Base-by-base conservation (phyloP, 2,113 vertebrate genomes). In the Microtus montanus region DNA sequence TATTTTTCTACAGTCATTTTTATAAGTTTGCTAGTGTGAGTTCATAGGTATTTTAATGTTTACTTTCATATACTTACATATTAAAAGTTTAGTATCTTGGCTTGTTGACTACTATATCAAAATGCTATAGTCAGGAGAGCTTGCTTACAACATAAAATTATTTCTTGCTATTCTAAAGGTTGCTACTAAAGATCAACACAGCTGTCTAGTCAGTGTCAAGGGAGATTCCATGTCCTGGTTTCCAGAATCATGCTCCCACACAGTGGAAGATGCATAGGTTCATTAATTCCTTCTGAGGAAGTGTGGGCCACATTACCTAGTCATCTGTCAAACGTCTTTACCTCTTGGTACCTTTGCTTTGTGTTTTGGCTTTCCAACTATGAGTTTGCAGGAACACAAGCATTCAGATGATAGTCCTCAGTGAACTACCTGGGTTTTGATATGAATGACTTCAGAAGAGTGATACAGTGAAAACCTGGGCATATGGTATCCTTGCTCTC, bases 11-110 rank as follows among this genome's bases (percentile, higher is more conserved):
- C 0, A 82, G 11, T 4, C 44, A 0, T 68, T n/a, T 92, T 92
- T 19, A 49, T 83, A 79, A 54, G 58, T 94, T 92, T 89, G 90
- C 24, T 94, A 47, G 90, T 77, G 1, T 87, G 49, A 68, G 28
- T 83, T 78, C 63, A 70, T 89, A 83, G 68, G 28, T 44, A 74
- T 88, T 89, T 70, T 1, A 85, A 95, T 91, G 41, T 38, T 92
- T 74, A 35, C 5, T 83, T 85, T 90, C 2, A 63, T 58, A 24
- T 86, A 44, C 44, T n/a, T 90, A 49, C 38, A 92, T 30, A 92
- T 30, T 33, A 92, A 92, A 61, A 78, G 83, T 92, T 90, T 82
- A 79, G 4, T 80, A 33, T 38, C 8, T 52, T 79, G n/a, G 26
- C 3, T 2, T 52, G 22, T 54, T 7, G 4, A 4, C 13, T 52